Conservation (phyloP, 2,888 invertebrate species). For the Sipha maydis region DNA sequence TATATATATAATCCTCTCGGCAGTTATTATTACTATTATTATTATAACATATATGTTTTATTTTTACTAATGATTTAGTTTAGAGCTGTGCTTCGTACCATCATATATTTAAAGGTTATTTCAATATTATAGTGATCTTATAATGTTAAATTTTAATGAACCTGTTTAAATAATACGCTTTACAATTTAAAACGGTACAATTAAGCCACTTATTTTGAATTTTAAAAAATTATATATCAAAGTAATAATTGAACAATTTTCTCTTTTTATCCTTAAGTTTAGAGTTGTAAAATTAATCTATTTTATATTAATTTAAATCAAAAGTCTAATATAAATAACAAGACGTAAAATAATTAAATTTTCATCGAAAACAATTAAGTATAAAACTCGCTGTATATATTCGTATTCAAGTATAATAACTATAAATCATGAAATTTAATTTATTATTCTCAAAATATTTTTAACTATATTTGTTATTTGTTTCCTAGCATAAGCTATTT, state of each 20-base stretch:
- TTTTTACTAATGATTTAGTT: constrained; percentile 21
- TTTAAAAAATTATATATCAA: neutral
- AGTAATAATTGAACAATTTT: neutral
- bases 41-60: neutral
- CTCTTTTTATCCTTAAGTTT: neutral
- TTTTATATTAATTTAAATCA: too few relatives aligned
- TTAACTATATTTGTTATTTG: too few relatives aligned
- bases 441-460: too few relatives aligned
- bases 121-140: neutral
- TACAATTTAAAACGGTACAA: neutral
- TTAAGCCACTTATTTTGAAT: constrained; percentile 14
- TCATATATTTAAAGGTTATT: constrained; percentile 15
- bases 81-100: neutral
- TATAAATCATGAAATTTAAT: too few relatives aligned
- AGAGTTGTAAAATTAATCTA: too few relatives aligned
- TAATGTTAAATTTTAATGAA: neutral
- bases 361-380: too few relatives aligned
- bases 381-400: too few relatives aligned
- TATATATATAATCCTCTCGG: neutral
- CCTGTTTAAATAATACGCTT: constrained; percentile 14
- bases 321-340: too few relatives aligned
- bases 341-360: too few relatives aligned
- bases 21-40: neutral
- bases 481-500: too few relatives aligned
- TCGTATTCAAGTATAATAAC: too few relatives aligned